Conservation (phyloP, 2,888 invertebrate genomes). For the Ophraella communa region DNA sequence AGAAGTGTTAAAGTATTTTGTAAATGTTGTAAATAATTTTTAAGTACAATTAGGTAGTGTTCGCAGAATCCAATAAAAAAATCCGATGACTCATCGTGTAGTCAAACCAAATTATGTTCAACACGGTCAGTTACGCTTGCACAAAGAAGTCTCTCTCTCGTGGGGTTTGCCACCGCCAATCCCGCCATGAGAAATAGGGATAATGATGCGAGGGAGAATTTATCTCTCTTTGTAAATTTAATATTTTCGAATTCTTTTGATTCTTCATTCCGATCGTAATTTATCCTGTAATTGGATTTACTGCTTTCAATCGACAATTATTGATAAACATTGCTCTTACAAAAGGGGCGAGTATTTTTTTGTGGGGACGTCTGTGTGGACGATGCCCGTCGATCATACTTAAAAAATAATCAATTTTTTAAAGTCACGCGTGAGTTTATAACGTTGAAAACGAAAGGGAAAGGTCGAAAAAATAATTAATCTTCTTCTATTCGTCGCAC, state of each 20-base stretch:
- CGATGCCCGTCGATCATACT: too few relatives aligned
- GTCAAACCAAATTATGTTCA: constrained; percentile 54
- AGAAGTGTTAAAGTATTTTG: neutral
- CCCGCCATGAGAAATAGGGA: constrained; percentile 16
- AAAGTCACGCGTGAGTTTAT: neutral
- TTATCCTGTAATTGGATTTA: constrained; percentile 25
- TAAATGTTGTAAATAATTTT: neutral
- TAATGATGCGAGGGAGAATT: constrained; percentile 16
- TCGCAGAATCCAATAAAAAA: neutral
- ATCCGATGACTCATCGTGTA: constrained; percentile 42
- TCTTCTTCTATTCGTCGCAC: too few relatives aligned
- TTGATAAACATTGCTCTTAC: constrained; percentile 19
- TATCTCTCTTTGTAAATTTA: constrained; percentile 21
- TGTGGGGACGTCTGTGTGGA: neutral
- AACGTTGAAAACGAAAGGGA: too few relatives aligned
- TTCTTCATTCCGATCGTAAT: constrained; percentile 21
- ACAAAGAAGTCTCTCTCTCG: constrained; percentile 48
- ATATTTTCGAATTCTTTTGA: constrained; percentile 25
- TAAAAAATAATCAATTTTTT: neutral
- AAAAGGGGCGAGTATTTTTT: constrained; percentile 19
- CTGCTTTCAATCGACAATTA: constrained; percentile 22
- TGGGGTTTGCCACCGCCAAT: constrained; percentile 27
- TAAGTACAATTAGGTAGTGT: neutral
- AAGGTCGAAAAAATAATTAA: too few relatives aligned
- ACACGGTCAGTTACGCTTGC: constrained; percentile 56